Evolutionary conservation across 2,888 invertebrate genomes (phyloP).

Genomic region (Melipona bicolor): DNA sequence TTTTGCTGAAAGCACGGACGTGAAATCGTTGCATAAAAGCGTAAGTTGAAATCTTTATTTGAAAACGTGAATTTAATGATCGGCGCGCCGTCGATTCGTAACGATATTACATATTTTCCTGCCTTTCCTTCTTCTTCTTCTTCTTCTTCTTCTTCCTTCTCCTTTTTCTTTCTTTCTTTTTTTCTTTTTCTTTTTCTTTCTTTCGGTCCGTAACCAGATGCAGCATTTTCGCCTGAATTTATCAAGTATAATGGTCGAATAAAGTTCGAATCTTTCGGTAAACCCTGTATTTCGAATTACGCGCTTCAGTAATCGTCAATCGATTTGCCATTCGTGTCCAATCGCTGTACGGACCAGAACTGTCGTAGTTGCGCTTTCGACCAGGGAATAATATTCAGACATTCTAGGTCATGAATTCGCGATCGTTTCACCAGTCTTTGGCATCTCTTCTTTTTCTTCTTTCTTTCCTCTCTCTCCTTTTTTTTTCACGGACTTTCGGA

Average conservation of each 20-base stretch:
- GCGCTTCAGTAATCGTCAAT: conserved; percentile 68
- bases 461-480: conserved; percentile 15
- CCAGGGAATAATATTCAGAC: conserved; percentile 60
- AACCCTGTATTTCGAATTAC: conserved; percentile 64
- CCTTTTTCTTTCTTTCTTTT: not conserved
- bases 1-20: not conserved
- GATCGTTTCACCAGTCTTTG: conserved; percentile 22
- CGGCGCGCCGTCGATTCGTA: not conserved
- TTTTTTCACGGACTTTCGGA: not conserved
- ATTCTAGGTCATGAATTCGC: conserved; percentile 50
- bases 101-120: not conserved
- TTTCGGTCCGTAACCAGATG: not conserved
- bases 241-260: conserved; percentile 23
- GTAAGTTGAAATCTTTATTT: conserved; percentile 6
- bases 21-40: not conserved
- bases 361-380: conserved; percentile 56
- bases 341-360: conserved; percentile 43
- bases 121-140: not conserved
- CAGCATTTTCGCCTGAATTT: conserved; percentile 38
- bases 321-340: conserved; percentile 66
- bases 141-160: not conserved
- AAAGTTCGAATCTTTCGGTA: conserved; percentile 48
- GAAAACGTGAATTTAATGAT: not conserved
- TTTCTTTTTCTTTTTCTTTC: not conserved
- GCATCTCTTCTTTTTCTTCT: conserved; percentile 15